These are phyloP conservation scores for Siniperca chuatsi DNA, from an alignment of 2,113 vertebrate species.

Conservation along the genomic window DNA sequence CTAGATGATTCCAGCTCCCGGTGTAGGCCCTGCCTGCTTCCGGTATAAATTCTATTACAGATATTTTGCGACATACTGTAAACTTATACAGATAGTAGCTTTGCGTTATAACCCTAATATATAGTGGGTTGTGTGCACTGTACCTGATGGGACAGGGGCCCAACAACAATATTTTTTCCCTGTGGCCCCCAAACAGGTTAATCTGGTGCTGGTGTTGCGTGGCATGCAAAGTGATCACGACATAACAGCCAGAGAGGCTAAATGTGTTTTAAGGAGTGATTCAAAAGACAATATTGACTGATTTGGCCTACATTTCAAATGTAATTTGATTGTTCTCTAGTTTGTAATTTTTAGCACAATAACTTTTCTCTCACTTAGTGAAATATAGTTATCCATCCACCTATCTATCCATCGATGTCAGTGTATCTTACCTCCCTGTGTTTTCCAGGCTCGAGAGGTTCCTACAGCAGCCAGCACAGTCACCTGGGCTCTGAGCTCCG, in stretches of 20 bases:
- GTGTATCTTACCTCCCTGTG: slow-evolving; percentile 1
- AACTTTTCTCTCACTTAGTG: background rate
- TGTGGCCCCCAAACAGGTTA: background rate
- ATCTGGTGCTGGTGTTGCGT: background rate
- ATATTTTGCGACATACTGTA: background rate
- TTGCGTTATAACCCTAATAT: background rate
- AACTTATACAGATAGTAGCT: background rate
- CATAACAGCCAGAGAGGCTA: no score
- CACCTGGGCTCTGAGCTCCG: slow-evolving; percentile 95
- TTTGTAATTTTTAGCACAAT: background rate
- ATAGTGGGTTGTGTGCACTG: background rate
- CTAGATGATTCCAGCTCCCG: no score
- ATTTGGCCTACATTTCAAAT: background rate
- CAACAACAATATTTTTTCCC: background rate
- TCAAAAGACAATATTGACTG: background rate
- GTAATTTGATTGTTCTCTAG: background rate
- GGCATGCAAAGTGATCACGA: background rate
- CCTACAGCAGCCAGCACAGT: slow-evolving; percentile 97
- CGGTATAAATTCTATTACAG: background rate
- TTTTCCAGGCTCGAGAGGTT: slow-evolving; percentile 92
- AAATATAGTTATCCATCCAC: background rate
- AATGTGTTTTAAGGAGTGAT: background rate
- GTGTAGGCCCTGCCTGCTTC: no score
- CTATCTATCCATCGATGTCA: background rate
- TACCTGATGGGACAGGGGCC: background rate